phyloP scores from a whole-genome alignment of 64 coral and sea anemone species.

The Trachythela sp. region DNA sequence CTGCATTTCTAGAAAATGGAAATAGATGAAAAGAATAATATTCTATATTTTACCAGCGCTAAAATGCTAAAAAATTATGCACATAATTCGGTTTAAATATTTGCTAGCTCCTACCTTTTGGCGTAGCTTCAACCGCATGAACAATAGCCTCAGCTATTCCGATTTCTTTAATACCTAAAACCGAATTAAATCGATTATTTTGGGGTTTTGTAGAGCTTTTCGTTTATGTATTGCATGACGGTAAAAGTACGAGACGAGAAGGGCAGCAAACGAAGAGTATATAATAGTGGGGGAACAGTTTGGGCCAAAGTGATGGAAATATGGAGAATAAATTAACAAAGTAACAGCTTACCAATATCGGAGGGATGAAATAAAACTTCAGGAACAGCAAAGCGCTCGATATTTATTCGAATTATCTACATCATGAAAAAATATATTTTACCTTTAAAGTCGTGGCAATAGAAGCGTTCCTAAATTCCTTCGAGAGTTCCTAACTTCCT shows the following conservation, averaged over 20 bases:
- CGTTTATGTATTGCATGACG: background rate
- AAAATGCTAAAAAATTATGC: background rate
- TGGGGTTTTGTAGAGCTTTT: too few relatives aligned
- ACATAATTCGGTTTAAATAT: background rate
- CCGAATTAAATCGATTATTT: background rate
- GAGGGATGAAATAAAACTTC: conserved; percentile 94
- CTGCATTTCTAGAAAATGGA: conserved; percentile 76
- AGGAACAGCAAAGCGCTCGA: conserved; percentile 96
- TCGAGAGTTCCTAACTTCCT: too few relatives aligned
- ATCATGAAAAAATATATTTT: background rate
- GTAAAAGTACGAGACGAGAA: too few relatives aligned
- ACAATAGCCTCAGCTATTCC: conserved; percentile 85
- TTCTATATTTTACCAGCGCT: background rate
- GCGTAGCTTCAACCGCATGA: conserved; percentile 64
- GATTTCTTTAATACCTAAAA: conserved; percentile 79
- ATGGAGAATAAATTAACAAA: too few relatives aligned
- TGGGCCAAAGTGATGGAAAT: background rate
- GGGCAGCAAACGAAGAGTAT: too few relatives aligned
- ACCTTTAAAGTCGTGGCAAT: too few relatives aligned
- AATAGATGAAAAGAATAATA: background rate
- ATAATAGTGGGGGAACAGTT: too few relatives aligned
- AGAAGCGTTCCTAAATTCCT: too few relatives aligned
- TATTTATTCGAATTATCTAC: conserved; percentile 93
- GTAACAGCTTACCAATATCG: conserved; percentile 93
- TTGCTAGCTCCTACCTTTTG: conserved; percentile 46